Percentiles rank a stretch among this genome's conserved stretches.
These are phyloP conservation scores for Oophaga pumilio DNA, from an alignment of 2,113 vertebrate genomes.

Conservation along the genomic window DNA sequence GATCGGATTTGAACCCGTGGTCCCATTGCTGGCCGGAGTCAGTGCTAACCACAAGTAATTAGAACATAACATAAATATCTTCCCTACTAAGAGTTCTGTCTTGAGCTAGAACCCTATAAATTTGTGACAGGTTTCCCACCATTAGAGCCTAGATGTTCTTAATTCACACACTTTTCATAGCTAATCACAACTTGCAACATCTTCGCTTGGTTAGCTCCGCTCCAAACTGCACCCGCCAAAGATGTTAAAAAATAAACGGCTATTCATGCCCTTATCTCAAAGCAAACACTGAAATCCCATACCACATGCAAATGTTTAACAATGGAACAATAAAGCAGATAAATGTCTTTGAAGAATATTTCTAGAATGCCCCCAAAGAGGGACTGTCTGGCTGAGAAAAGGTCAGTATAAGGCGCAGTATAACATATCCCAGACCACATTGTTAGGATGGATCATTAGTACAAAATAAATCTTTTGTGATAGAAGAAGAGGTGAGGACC, in stretches of 20 bases:
- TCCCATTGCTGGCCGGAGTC: neutral
- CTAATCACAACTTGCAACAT: neutral
- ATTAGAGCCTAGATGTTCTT: neutral
- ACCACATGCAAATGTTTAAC: slow-evolving; percentile 48
- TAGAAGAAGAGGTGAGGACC: neutral
- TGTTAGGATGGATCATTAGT: neutral
- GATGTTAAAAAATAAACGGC: slow-evolving; percentile 1
- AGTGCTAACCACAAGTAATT: neutral
- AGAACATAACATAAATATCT: neutral
- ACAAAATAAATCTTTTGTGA: neutral
- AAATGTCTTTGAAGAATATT: slow-evolving; percentile 37
- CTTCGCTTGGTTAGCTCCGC: neutral
- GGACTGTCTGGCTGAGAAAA: neutral
- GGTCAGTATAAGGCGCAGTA: neutral
- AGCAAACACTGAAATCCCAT: slow-evolving; percentile 29
- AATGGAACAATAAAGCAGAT: slow-evolving; percentile 31
- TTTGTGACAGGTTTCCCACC: neutral
- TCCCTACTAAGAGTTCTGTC: neutral
- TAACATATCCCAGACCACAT: slow-evolving; percentile 14
- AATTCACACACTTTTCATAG: neutral
- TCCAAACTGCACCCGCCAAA: slow-evolving; percentile 5
- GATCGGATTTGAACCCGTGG: neutral
- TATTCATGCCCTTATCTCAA: slow-evolving; percentile 41
- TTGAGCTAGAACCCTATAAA: neutral
- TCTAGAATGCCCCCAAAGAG: slow-evolving; percentile 18